A percentile compares a stretch with the other conserved stretches of the same genome.
phyloP scores from a whole-genome alignment of 2,888 invertebrate species.

The Panzeria rudis region DNA sequence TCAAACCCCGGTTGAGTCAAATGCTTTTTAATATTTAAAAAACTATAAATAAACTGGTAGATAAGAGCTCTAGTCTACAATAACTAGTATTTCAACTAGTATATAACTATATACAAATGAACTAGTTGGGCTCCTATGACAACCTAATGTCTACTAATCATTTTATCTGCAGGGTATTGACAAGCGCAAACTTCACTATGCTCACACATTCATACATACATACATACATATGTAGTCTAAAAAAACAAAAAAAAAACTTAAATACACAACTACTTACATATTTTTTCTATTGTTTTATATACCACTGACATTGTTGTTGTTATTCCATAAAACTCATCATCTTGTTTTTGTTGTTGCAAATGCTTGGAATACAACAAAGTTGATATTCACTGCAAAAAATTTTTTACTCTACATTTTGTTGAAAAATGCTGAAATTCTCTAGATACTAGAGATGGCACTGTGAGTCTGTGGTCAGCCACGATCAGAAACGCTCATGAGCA shows the following conservation, averaged over 20 bases:
- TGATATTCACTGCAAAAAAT: not conserved
- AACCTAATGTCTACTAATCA: no score
- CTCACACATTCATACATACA: not conserved
- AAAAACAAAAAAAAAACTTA: not conserved
- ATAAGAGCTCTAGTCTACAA: no score
- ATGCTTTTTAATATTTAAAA: no score
- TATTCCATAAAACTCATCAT: conserved; percentile 41
- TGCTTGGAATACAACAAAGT: not conserved
- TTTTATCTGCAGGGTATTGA: no score
- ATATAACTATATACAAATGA: no score
- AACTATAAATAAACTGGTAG: no score
- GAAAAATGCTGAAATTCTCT: not conserved
- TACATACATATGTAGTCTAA: no score
- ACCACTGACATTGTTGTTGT: not conserved
- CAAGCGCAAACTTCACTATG: not conserved
- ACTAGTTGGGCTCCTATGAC: no score
- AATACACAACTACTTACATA: not conserved
- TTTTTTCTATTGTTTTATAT: conserved; percentile 12
- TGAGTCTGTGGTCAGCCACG: not conserved
- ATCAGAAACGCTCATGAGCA: no score
- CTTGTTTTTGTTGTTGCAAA: conserved; percentile 4
- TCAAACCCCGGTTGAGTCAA: no score
- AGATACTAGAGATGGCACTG: not conserved
- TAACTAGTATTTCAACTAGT: no score
- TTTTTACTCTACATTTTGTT: not conserved